These are phyloP conservation scores for Isurus oxyrinchus DNA, from an alignment of 2,113 vertebrate genomes.

Conservation along the genomic window DNA sequence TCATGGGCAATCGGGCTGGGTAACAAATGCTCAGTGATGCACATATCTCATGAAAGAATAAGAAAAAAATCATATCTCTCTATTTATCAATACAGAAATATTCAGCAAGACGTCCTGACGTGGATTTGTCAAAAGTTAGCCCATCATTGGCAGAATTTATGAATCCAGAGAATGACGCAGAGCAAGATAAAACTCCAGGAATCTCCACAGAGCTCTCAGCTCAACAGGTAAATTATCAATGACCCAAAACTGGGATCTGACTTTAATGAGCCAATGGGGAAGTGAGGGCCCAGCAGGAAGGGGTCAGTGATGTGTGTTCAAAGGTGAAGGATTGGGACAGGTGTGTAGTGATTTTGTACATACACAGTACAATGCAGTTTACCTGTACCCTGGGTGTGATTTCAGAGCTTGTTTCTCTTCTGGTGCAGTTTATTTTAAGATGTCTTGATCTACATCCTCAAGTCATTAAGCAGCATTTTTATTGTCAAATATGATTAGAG, in stretches of 20 bases:
- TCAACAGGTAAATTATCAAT: too few relatives aligned
- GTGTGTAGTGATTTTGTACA: neutral
- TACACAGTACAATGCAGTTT: neutral
- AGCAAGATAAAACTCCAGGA: neutral
- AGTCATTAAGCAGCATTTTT: too few relatives aligned
- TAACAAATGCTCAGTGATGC: too few relatives aligned
- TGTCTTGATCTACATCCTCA: too few relatives aligned
- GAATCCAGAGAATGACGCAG: neutral
- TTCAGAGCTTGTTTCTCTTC: neutral
- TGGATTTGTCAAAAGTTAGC: neutral
- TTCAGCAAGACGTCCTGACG: neutral
- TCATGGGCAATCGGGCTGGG: too few relatives aligned
- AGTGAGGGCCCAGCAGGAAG: neutral
- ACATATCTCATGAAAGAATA: too few relatives aligned
- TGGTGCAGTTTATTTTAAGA: too few relatives aligned
- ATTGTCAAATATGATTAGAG: neutral
- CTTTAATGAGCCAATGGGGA: neutral
- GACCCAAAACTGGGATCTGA: neutral
- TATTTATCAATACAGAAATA: neutral
- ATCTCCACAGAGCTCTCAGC: too few relatives aligned
- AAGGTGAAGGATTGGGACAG: neutral
- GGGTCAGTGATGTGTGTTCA: neutral
- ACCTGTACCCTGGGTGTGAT: neutral
- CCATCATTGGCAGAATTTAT: neutral
- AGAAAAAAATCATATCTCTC: neutral